Conservation (phyloP, 2,113 vertebrate genomes). For the Anthoscopus minutus region DNA sequence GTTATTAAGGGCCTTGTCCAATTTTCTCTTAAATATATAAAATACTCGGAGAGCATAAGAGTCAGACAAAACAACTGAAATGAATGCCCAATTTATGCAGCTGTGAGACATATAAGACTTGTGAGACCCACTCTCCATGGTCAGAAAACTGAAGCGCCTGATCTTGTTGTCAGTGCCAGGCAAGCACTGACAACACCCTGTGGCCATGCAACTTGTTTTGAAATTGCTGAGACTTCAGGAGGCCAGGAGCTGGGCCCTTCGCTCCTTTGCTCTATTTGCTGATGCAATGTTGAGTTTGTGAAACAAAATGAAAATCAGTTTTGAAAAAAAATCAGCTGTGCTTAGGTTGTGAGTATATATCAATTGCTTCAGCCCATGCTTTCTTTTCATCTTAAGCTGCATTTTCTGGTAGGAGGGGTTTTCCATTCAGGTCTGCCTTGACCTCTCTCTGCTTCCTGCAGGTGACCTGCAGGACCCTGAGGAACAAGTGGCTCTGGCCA, state of each 20-base stretch:
- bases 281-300: not conserved
- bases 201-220: not conserved
- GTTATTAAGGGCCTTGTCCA: not conserved
- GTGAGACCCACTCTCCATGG: not conserved
- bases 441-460: constrained; percentile 14
- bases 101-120: not conserved
- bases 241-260: not conserved
- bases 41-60: not conserved
- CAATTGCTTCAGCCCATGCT: not conserved
- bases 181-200: not conserved
- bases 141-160: not conserved
- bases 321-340: not conserved
- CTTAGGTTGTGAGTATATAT: not conserved
- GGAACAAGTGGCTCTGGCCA: constrained; percentile 65
- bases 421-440: not conserved
- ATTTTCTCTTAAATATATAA: not conserved
- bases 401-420: not conserved
- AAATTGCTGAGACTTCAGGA: not conserved
- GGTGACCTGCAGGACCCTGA: constrained; percentile 10
- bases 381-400: not conserved
- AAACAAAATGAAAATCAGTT: not conserved
- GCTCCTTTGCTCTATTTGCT: not conserved
- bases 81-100: not conserved
- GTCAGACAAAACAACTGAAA: not conserved
- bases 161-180: not conserved